phyloP scores from a whole-genome alignment of 2,888 invertebrate species.

The Miltochrista miniata region DNA sequence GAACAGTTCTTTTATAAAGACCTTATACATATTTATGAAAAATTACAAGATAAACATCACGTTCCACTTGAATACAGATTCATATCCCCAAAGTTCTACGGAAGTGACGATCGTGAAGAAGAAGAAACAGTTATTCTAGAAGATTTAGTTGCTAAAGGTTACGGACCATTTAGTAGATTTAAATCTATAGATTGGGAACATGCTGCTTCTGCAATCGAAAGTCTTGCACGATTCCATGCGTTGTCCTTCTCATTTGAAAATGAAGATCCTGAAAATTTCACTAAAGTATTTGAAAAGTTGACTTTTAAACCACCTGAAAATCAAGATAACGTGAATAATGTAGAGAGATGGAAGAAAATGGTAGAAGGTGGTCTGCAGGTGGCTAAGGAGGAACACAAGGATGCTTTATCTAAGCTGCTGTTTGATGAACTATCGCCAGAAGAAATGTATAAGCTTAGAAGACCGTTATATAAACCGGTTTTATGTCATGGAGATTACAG shows the following conservation, averaged over 20 bases:
- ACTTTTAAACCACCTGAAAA: conserved; percentile 6
- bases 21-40: conserved; percentile 28
- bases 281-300: conserved; percentile 23
- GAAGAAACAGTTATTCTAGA: conserved; percentile 57
- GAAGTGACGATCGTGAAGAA: conserved; percentile 29
- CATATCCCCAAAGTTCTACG: conserved; percentile 47
- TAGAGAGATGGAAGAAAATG: conserved; percentile 28
- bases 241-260: conserved; percentile 58
- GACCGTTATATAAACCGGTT: conserved; percentile 37
- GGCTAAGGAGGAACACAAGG: conserved; percentile 37
- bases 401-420: conserved; percentile 34
- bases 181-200: conserved; percentile 52
- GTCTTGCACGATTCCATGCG: conserved; percentile 61
- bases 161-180: conserved; percentile 36
- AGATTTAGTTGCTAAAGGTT: conserved; percentile 51
- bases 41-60: conserved; percentile 38
- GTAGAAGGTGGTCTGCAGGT: conserved; percentile 29
- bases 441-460: conserved; percentile 28
- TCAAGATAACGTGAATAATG: conserved; percentile 5
- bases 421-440: conserved; percentile 1
- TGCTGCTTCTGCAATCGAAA: conserved; percentile 42
- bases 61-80: conserved; percentile 40
- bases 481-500: conserved; percentile 52
- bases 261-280: conserved; percentile 49
- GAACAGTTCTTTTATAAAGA: conserved; percentile 46